A percentile compares a stretch with the other conserved stretches of the same genome.
Evolutionary conservation across 2,113 vertebrate genomes (phyloP).

Genomic region (Pseudopipra pipra): DNA sequence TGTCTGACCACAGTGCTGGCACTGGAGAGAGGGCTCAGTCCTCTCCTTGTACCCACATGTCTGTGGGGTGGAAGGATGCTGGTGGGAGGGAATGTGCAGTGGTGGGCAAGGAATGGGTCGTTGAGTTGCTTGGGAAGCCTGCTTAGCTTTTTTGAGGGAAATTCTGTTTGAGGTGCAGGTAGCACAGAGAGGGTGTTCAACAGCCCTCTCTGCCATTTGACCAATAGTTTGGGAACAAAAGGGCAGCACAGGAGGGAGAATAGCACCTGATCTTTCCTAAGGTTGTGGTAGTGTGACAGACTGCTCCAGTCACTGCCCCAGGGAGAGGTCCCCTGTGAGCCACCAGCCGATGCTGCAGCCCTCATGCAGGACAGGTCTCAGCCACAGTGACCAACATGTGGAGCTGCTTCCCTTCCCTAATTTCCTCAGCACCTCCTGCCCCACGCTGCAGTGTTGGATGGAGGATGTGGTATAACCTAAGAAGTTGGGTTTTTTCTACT

Average conservation of each 20-base stretch:
- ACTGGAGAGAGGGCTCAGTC: not conserved
- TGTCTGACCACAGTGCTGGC: not conserved
- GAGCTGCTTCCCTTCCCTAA: not conserved
- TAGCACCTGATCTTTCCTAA: not conserved
- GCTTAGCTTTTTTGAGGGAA: not conserved
- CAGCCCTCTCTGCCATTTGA: not conserved
- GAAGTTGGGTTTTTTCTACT: not conserved
- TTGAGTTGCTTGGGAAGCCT: not conserved
- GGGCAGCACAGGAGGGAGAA: not conserved
- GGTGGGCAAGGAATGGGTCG: not conserved
- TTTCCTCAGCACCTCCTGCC: not conserved
- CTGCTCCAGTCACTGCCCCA: not conserved
- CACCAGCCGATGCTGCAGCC: not conserved
- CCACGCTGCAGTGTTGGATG: not conserved
- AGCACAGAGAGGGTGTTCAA: not conserved
- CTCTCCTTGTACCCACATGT: too few species aligned
- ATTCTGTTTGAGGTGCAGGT: not conserved
- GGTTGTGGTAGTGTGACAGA: rapidly evolving
- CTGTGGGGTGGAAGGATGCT: not conserved
- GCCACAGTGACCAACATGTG: not conserved
- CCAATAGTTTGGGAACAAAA: not conserved
- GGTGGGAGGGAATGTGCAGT: too few species aligned
- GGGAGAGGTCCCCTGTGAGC: too few species aligned
- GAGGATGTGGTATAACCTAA: not conserved
- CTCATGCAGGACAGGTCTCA: not conserved